Conservation (phyloP, 30 jellyfish, hydroid and myxozoan species). For the Calvadosia cruxmelitensis region DNA sequence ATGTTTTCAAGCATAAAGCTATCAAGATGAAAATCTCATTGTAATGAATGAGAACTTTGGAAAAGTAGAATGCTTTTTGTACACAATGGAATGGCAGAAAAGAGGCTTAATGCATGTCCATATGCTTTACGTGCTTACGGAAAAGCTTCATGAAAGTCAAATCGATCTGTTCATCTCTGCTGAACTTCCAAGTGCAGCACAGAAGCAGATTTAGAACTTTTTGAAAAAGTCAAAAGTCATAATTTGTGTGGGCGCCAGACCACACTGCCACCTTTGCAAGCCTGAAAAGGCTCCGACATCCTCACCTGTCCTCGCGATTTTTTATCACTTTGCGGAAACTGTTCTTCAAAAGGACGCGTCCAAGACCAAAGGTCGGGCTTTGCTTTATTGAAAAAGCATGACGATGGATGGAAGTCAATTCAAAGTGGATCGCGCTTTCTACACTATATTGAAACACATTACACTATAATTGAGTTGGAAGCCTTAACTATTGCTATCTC, state of each 20-base stretch:
- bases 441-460: too few relatives aligned
- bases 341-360: too few relatives aligned
- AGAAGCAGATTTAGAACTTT: neutral
- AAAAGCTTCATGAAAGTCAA: conserved; percentile 2
- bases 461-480: too few relatives aligned
- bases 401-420: too few relatives aligned
- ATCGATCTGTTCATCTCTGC: conserved; percentile 6
- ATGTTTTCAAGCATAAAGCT: conserved; percentile 3
- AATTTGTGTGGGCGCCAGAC: conserved; percentile 14
- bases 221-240: neutral
- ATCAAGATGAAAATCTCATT: neutral
- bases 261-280: too few relatives aligned
- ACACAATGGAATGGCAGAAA: conserved; percentile 13
- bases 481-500: too few relatives aligned
- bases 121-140: neutral
- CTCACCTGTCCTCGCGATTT: too few relatives aligned
- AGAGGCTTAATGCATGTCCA: conserved; percentile 3
- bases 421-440: too few relatives aligned
- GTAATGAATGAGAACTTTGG: neutral
- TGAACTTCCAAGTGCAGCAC: conserved; percentile 4
- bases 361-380: too few relatives aligned
- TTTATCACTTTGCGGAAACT: too few relatives aligned
- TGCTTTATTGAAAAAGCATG: too few relatives aligned
- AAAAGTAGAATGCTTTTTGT: neutral
- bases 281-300: too few relatives aligned